A percentile compares a stretch with the other conserved stretches of the same genome.
Conservation (phyloP, 2,888 invertebrate genomes). For the Polietes domitor region DNA sequence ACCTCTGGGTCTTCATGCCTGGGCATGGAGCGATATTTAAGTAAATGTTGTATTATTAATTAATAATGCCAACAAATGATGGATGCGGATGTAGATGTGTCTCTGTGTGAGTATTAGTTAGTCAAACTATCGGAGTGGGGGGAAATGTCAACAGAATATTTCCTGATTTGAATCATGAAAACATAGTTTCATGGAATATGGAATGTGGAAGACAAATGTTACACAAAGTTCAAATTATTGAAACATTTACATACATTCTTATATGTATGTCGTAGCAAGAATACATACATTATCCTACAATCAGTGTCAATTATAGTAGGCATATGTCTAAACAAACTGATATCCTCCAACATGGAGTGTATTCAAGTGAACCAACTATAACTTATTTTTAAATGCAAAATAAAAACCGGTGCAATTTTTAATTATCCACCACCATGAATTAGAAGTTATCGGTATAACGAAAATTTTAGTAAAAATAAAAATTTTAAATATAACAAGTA, state of each 20-base stretch:
- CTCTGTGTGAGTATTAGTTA: not conserved
- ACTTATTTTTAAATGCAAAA: too few species aligned
- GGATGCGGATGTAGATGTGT: not conserved
- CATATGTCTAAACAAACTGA: too few species aligned
- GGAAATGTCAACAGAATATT: not conserved
- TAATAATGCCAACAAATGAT: constrained; percentile 5
- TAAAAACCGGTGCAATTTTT: too few species aligned
- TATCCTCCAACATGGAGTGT: too few species aligned
- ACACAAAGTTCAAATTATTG: not conserved
- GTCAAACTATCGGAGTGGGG: not conserved
- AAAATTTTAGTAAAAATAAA: too few species aligned
- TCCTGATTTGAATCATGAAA: not conserved
- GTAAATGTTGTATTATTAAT: constrained; percentile 27
- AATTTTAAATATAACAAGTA: too few species aligned
- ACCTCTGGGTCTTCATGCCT: not conserved
- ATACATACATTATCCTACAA: too few species aligned
- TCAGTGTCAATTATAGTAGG: too few species aligned
- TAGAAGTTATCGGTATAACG: too few species aligned
- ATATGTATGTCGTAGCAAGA: too few species aligned
- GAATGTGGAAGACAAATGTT: constrained; percentile 9
- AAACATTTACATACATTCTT: not conserved
- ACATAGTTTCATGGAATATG: not conserved
- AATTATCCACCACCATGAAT: too few species aligned
- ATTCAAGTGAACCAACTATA: too few species aligned
- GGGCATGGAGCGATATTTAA: not conserved